Conservation (phyloP, 2,888 invertebrate species). For the Ommatoiulus sabulosus region DNA sequence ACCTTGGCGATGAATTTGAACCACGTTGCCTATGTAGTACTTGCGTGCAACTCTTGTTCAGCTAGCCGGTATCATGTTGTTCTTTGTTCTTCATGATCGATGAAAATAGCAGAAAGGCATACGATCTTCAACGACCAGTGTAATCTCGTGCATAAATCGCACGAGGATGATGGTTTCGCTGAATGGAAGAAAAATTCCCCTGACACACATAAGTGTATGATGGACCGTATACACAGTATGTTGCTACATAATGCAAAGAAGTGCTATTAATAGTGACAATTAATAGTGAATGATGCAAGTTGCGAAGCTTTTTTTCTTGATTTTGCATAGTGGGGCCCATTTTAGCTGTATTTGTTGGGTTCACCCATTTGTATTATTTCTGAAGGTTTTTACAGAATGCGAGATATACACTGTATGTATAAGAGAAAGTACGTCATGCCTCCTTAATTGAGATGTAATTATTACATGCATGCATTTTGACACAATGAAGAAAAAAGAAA, state of each 20-base stretch:
- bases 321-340: not conserved
- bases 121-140: not conserved
- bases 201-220: not conserved
- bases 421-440: too few relatives aligned
- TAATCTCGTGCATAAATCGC: not conserved
- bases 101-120: not conserved
- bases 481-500: too few relatives aligned
- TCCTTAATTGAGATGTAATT: too few relatives aligned
- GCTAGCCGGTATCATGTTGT: not conserved
- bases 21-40: not conserved
- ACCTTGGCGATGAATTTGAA: conserved; percentile 13
- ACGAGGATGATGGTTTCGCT: not conserved
- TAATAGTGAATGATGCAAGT: too few relatives aligned
- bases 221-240: too few relatives aligned
- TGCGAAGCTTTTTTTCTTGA: not conserved
- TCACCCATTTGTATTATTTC: too few relatives aligned
- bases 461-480: too few relatives aligned
- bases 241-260: too few relatives aligned
- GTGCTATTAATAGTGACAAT: too few relatives aligned
- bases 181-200: not conserved
- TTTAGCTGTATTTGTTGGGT: too few relatives aligned
- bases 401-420: too few relatives aligned
- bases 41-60: not conserved
- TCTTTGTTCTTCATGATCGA: not conserved
- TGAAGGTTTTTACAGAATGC: too few relatives aligned